Evolutionary conservation across 2,797 vertebrate genomes (phyloP).

Genomic region (Synanceia verrucosa): DNA sequence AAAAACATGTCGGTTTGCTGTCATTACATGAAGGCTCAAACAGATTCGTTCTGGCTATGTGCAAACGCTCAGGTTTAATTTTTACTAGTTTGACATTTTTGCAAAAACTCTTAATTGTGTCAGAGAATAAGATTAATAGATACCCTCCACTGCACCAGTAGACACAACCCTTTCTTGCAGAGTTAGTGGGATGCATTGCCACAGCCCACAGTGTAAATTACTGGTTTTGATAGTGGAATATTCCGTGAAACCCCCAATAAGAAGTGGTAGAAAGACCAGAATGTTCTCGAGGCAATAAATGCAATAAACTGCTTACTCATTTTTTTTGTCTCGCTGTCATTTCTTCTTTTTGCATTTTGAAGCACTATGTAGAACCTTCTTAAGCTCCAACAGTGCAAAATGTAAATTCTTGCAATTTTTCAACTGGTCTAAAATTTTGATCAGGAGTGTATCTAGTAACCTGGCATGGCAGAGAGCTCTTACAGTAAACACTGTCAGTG

Average conservation of each 20-base stretch:
- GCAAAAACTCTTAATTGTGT: background rate
- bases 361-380: no score
- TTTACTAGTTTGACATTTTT: background rate
- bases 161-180: background rate
- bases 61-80: background rate
- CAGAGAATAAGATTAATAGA: background rate
- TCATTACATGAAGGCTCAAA: background rate
- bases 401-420: no score
- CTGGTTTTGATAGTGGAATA: background rate
- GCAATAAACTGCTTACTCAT: no score
- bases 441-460: slow-evolving; percentile 24
- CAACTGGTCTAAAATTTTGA: no score
- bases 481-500: slow-evolving; percentile 39
- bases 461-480: slow-evolving; percentile 20
- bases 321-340: no score
- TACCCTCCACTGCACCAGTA: no score
- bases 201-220: background rate
- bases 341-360: no score
- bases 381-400: no score
- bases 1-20: background rate
- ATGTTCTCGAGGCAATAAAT: background rate
- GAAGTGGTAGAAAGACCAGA: background rate
- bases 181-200: background rate
- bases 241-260: background rate
- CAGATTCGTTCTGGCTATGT: background rate